Conservation (phyloP, 2,888 invertebrate species). For the Polylopha cassiicola region DNA sequence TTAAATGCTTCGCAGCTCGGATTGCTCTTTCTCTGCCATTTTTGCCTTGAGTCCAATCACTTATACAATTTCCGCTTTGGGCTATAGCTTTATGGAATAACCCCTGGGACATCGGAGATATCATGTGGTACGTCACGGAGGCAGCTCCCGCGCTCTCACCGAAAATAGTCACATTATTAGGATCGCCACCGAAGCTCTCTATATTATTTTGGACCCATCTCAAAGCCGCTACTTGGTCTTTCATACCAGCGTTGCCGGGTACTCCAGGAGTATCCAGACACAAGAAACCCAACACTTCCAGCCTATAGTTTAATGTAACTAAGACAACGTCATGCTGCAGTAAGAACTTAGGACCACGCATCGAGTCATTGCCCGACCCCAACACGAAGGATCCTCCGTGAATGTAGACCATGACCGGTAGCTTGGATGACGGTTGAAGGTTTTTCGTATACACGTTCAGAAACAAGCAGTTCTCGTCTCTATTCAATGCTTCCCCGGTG, state of each 20-base stretch:
- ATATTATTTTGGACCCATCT: slow-evolving; percentile 28
- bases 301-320: slow-evolving; percentile 40
- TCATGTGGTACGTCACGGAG: slow-evolving; percentile 35
- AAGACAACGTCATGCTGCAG: slow-evolving; percentile 37
- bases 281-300: slow-evolving; percentile 32
- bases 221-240: slow-evolving; percentile 31
- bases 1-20: slow-evolving; percentile 27
- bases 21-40: slow-evolving; percentile 25
- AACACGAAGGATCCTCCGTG: slow-evolving; percentile 38
- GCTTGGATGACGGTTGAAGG: slow-evolving; percentile 14
- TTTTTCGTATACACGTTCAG: slow-evolving; percentile 33
- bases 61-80: slow-evolving; percentile 31
- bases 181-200: slow-evolving; percentile 26
- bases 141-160: slow-evolving; percentile 40
- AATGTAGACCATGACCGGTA: slow-evolving; percentile 42
- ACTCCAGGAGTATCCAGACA: slow-evolving; percentile 27
- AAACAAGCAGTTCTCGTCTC: slow-evolving; percentile 35
- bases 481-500: slow-evolving; percentile 23
- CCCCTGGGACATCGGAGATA: slow-evolving; percentile 37
- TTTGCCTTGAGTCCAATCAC: slow-evolving; percentile 25
- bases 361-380: slow-evolving; percentile 34
- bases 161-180: slow-evolving; percentile 32
- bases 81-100: slow-evolving; percentile 34
- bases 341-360: slow-evolving; percentile 38
- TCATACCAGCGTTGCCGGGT: slow-evolving; percentile 34